Conservation (phyloP, 2,888 invertebrate genomes). For the Melieria omissa region DNA sequence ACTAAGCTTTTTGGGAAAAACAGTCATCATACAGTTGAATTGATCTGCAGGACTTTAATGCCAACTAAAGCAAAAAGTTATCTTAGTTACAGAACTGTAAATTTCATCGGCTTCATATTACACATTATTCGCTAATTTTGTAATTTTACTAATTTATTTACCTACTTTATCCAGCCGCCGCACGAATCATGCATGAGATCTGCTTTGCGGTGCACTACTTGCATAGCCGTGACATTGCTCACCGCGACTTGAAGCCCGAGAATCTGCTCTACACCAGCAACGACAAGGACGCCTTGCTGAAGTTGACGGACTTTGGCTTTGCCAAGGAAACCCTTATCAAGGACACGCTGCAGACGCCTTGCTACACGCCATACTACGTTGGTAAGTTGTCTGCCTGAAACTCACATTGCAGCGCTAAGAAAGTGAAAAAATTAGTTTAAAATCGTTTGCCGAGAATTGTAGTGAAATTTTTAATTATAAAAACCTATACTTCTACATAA, state of each 20-base stretch:
- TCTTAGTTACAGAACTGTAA: no score
- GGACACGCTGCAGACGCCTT: slow-evolving; percentile 95
- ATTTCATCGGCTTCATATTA: no score
- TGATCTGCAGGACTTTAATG: no score
- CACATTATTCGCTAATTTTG: background rate
- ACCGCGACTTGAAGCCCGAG: slow-evolving; percentile 97
- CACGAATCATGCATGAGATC: slow-evolving; percentile 95
- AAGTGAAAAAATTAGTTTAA: no score
- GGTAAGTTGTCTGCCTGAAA: slow-evolving; percentile 70
- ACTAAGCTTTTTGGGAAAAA: no score
- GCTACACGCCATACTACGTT: slow-evolving; percentile 99
- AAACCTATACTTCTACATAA: background rate
- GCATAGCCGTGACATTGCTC: slow-evolving; percentile 95
- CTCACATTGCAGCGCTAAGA: no score
- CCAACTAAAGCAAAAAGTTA: no score
- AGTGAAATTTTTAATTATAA: no score
- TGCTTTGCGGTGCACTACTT: slow-evolving; percentile 94
- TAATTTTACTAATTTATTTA: background rate
- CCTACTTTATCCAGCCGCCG: slow-evolving; percentile 75
- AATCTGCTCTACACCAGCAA: slow-evolving; percentile 90
- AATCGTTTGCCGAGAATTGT: no score
- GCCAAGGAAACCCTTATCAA: slow-evolving; percentile 91
- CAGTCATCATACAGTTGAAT: no score
- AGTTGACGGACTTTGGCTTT: slow-evolving; percentile 99
- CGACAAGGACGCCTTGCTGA: slow-evolving; percentile 83